These are phyloP conservation scores for Petroica traversi DNA, from an alignment of 2,113 vertebrate genomes.

Conservation along the genomic window DNA sequence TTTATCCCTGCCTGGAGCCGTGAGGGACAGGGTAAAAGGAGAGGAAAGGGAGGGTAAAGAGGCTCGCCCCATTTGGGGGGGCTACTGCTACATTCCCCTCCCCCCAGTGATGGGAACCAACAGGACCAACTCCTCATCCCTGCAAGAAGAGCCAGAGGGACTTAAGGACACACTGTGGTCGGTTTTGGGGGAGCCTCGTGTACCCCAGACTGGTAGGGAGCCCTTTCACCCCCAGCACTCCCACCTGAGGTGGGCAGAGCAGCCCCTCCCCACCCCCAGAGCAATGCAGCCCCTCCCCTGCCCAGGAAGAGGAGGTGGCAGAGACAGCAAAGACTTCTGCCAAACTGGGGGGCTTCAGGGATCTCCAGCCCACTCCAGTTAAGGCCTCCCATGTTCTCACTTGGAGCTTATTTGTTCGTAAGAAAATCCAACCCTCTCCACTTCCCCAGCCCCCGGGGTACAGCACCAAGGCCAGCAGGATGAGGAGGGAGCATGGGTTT, in stretches of 20 bases:
- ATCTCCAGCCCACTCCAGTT: background rate
- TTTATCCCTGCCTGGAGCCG: background rate
- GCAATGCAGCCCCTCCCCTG: background rate
- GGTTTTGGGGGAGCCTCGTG: background rate
- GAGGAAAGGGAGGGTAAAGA: background rate
- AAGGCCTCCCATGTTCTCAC: rapidly evolving
- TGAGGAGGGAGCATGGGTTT: background rate
- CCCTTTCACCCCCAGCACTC: background rate
- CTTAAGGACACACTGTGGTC: rapidly evolving
- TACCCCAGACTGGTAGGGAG: background rate
- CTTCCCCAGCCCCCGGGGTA: background rate
- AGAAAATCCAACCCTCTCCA: background rate
- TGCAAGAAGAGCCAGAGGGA: background rate
- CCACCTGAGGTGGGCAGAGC: background rate
- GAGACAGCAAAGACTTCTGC: background rate
- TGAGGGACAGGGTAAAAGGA: background rate
- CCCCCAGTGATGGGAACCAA: background rate
- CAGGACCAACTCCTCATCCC: background rate
- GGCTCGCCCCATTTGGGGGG: background rate
- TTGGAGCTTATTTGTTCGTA: too few species aligned
- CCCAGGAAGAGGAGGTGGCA: background rate
- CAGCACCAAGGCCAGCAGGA: background rate
- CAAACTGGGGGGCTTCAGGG: background rate
- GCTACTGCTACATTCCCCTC: rapidly evolving
- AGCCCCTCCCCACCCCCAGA: background rate